These are phyloP conservation scores for Oxygymnocypris stewartii DNA, from an alignment of 2,113 vertebrate species.

Conservation along the genomic window DNA sequence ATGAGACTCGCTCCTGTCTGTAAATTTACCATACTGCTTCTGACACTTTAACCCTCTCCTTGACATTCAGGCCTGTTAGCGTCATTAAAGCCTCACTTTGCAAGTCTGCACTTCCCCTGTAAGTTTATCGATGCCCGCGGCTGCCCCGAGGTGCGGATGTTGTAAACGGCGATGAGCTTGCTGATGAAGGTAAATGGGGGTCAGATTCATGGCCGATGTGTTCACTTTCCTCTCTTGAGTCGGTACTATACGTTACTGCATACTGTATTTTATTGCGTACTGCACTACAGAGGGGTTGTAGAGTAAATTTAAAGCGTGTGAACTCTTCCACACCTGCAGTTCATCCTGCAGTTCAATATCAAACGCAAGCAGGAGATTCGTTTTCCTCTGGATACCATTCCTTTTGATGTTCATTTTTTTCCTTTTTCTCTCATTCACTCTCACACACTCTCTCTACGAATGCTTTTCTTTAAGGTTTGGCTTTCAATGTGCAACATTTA, in stretches of 20 bases:
- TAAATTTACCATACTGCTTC: constrained; percentile 23
- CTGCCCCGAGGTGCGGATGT: constrained; percentile 18
- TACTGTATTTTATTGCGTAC: constrained; percentile 10
- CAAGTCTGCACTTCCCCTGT: constrained; percentile 39
- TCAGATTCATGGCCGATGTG: constrained; percentile 35
- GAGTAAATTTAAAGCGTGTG: constrained; percentile 19
- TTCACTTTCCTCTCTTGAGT: background rate
- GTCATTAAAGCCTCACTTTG: constrained; percentile 58
- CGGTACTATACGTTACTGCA: constrained; percentile 3
- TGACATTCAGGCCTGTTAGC: constrained; percentile 28
- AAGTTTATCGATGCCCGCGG: background rate
- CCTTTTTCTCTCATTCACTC: constrained; percentile 31
- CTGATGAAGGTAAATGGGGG: background rate
- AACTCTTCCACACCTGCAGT: background rate
- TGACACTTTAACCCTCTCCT: constrained; percentile 39
- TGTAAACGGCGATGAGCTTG: constrained; percentile 45
- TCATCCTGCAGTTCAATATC: constrained; percentile 19
- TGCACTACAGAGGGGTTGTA: background rate
- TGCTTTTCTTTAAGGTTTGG: background rate
- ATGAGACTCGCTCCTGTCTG: constrained; percentile 9
- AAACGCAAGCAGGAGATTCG: background rate
- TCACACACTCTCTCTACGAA: background rate
- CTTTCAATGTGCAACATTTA: background rate
- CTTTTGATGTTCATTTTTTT: background rate
- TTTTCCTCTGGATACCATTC: background rate